Conservation (phyloP, 2,113 vertebrate genomes). For the Fregetta grallaria region DNA sequence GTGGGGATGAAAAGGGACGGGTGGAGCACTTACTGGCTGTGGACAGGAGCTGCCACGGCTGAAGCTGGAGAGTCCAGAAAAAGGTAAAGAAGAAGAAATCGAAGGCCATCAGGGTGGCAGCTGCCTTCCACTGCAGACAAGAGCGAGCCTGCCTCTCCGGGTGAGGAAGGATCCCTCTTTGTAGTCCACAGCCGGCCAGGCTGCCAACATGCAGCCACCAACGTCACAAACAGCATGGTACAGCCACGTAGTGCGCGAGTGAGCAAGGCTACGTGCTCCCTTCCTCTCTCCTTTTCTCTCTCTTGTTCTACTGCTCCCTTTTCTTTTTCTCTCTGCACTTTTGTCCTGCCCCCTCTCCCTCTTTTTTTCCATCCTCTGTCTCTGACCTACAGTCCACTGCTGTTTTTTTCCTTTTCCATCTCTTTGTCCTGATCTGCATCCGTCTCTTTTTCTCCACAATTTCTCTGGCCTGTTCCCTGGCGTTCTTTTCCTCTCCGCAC, state of each 20-base stretch:
- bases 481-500: not conserved
- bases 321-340: not conserved
- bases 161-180: not conserved
- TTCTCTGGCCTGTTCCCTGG: not conserved
- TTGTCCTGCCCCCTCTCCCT: not conserved
- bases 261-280: too few relatives aligned
- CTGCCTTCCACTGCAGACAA: not conserved
- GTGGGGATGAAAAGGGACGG: not conserved
- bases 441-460: not conserved
- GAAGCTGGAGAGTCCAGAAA: not conserved
- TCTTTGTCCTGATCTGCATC: not conserved
- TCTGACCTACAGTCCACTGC: not conserved
- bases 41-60: not conserved
- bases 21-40: not conserved
- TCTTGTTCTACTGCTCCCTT: not conserved
- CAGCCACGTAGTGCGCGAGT: too few relatives aligned
- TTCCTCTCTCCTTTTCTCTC: not conserved
- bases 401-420: not conserved
- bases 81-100: not conserved
- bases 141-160: not conserved
- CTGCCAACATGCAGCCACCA: too few relatives aligned
- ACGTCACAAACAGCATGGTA: not conserved
- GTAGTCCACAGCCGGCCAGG: not conserved
- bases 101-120: accelerated
- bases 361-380: too few relatives aligned